Conservation (phyloP, 2,797 vertebrate genomes). For the Sarcophilus harrisii region DNA sequence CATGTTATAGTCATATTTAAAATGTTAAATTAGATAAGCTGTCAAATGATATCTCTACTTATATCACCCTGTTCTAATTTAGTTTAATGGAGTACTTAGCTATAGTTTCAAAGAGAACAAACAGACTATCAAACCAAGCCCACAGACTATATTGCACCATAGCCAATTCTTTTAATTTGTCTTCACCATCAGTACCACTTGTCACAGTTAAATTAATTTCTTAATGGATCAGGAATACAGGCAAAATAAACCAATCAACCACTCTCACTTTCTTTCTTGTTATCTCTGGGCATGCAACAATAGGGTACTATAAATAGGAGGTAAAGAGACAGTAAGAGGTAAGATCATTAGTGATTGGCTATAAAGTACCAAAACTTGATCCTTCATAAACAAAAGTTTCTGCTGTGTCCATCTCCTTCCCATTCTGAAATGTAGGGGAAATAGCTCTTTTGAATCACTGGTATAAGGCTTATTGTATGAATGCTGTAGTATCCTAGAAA, state of each 20-base stretch:
- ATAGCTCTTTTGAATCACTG: not conserved
- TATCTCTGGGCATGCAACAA: constrained; percentile 19
- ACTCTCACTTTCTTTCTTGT: not conserved
- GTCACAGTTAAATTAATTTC: constrained; percentile 36
- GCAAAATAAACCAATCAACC: constrained; percentile 30
- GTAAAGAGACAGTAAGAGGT: not conserved
- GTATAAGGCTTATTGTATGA: constrained; percentile 19
- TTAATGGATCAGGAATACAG: constrained; percentile 37
- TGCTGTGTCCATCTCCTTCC: not conserved
- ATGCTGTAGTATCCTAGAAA: not conserved
- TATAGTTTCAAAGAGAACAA: not conserved
- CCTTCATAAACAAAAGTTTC: not conserved
- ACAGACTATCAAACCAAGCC: not conserved
- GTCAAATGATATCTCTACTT: not conserved
- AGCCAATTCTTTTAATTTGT: not conserved
- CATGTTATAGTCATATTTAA: constrained; percentile 34
- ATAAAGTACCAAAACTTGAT: constrained; percentile 18
- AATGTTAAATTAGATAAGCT: not conserved
- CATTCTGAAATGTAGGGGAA: not conserved
- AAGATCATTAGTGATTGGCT: not conserved
- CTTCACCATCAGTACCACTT: constrained; percentile 5
- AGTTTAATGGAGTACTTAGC: not conserved
- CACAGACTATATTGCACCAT: not conserved
- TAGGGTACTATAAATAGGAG: not conserved
- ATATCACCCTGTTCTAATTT: not conserved